Evolutionary conservation across 92 coral and sea anemone genomes (phyloP).

Genomic region (Bergia puertoricense): DNA sequence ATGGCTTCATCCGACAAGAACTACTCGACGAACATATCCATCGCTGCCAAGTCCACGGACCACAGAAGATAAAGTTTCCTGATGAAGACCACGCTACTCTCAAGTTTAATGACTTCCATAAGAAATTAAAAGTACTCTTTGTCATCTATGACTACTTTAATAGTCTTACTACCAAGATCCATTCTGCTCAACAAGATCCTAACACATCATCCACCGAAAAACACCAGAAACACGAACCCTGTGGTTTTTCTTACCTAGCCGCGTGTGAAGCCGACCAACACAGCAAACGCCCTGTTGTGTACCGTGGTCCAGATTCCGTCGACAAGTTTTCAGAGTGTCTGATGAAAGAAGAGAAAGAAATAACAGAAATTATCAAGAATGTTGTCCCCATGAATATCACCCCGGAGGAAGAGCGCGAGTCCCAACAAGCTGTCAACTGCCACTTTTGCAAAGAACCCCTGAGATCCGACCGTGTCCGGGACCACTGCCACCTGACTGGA

Average conservation of each 20-base stretch:
- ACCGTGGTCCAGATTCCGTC: conserved; percentile 42
- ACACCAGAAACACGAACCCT: conserved; percentile 17
- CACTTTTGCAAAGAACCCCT: conserved; percentile 49
- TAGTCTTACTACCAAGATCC: conserved; percentile 4
- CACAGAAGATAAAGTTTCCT: no score
- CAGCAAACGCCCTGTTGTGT: conserved; percentile 46
- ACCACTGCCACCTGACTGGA: neutral
- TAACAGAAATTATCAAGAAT: conserved; percentile 12
- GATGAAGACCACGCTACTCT: conserved; percentile 8
- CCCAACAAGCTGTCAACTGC: conserved; percentile 45
- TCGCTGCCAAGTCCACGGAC: neutral
- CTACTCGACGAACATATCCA: conserved; percentile 46
- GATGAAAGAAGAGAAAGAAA: conserved; percentile 23
- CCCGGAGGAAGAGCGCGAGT: conserved; percentile 28
- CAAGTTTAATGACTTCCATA: conserved; percentile 42
- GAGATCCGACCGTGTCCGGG: conserved; percentile 50
- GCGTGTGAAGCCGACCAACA: neutral
- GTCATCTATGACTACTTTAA: no score
- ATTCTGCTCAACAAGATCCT: neutral
- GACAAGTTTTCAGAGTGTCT: conserved; percentile 41
- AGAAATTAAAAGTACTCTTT: no score
- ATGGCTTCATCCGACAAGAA: conserved; percentile 55
- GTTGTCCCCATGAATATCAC: conserved; percentile 52
- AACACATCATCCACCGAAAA: conserved; percentile 4
- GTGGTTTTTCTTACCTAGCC: conserved; percentile 39